These are phyloP conservation scores for Tetranychus piercei DNA, from an alignment of 2,888 invertebrate species.

Conservation along the genomic window DNA sequence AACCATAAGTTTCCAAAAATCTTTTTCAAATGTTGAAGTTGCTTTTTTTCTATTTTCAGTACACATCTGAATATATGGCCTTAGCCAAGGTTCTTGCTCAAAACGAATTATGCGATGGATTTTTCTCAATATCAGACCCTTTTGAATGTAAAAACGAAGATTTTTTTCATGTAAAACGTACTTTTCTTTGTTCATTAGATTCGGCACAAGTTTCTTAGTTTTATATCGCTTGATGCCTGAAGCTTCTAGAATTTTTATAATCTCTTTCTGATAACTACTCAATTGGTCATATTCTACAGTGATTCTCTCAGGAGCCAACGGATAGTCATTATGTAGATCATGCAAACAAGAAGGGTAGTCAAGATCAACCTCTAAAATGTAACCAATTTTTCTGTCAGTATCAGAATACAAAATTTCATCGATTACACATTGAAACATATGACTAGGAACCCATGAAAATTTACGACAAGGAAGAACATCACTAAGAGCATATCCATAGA, in stretches of 20 bases:
- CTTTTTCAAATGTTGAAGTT: slow-evolving; percentile 31
- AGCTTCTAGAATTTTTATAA: not conserved
- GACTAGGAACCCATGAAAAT: slow-evolving; percentile 14
- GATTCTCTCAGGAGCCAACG: slow-evolving; percentile 21
- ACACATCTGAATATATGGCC: slow-evolving; percentile 24
- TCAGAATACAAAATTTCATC: not conserved
- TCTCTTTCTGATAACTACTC: not conserved
- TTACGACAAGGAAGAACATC: slow-evolving; percentile 18
- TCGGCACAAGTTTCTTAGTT: no score
- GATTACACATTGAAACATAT: not conserved
- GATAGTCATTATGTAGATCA: slow-evolving; percentile 20
- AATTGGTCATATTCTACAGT: slow-evolving; percentile 6
- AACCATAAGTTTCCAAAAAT: slow-evolving; percentile 32
- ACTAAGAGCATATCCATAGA: slow-evolving; percentile 15
- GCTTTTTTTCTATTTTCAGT: slow-evolving; percentile 26
- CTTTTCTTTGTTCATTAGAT: no score
- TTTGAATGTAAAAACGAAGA: not conserved
- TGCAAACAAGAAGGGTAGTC: slow-evolving; percentile 19
- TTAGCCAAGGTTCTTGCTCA: slow-evolving; percentile 25
- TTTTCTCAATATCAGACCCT: not conserved
- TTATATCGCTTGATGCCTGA: no score
- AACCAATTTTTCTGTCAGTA: slow-evolving; percentile 12
- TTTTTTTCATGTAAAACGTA: not conserved
- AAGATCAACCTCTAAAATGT: slow-evolving; percentile 21
- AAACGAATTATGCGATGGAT: not conserved